Conservation (phyloP, 2,113 vertebrate species). For the Perccottus glenii region DNA sequence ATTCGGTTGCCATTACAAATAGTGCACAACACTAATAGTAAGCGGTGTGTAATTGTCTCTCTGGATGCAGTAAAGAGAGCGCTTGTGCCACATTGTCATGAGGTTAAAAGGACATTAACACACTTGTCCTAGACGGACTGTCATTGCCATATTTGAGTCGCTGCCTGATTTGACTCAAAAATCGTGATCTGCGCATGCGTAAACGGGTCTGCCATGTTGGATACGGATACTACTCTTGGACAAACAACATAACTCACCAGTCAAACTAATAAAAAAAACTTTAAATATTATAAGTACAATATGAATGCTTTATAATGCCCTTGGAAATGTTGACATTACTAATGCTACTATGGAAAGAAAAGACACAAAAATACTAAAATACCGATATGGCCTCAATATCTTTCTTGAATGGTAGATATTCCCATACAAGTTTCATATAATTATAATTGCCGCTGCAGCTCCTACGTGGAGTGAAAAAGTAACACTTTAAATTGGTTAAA, state of each 20-base stretch:
- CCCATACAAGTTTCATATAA: too few relatives aligned
- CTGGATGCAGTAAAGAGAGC: neutral
- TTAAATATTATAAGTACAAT: neutral
- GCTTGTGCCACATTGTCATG: neutral
- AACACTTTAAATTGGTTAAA: neutral
- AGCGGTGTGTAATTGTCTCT: neutral
- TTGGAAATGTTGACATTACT: too few relatives aligned
- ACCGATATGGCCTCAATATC: too few relatives aligned
- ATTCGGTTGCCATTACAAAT: too few relatives aligned
- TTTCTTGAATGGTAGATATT: too few relatives aligned
- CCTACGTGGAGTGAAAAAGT: neutral
- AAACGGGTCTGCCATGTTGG: neutral
- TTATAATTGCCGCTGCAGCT: too few relatives aligned
- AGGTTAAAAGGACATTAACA: constrained; percentile 4
- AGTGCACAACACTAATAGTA: too few relatives aligned
- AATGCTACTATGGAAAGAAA: too few relatives aligned
- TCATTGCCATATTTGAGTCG: constrained; percentile 1
- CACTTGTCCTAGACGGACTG: neutral
- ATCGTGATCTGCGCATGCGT: neutral
- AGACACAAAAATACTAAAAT: too few relatives aligned
- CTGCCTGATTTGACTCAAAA: neutral
- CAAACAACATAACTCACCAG: neutral
- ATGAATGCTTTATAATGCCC: too few relatives aligned
- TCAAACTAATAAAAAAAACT: neutral
- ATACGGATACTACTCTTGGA: neutral